Conservation (phyloP, 2,113 vertebrate species). For the Tachycineta bicolor region DNA sequence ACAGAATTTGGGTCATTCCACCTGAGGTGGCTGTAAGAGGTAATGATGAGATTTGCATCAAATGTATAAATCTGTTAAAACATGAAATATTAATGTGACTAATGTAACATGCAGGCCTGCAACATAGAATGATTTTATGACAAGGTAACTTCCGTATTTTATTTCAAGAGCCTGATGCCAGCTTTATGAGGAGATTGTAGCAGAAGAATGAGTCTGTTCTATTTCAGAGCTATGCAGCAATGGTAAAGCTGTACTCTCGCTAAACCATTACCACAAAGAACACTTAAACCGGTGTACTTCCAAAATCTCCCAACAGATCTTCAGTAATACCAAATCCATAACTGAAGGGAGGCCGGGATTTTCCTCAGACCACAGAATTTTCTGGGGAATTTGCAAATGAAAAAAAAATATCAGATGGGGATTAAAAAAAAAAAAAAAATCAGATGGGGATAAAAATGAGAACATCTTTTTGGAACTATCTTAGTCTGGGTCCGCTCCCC, state of each 20-base stretch:
- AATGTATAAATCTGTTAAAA: not conserved
- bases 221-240: not conserved
- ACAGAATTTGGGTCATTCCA: not conserved
- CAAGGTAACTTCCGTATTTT: not conserved
- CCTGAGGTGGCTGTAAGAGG: not conserved
- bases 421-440: not conserved
- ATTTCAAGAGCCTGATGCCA: not conserved
- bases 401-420: too few species aligned
- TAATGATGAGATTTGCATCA: not conserved
- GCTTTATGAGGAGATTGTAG: not conserved
- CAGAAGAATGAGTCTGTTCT: not conserved
- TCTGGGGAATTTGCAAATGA: not conserved
- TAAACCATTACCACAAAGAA: not conserved
- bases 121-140: not conserved
- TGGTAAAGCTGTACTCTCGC: not conserved
- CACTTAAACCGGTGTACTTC: not conserved
- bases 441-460: not conserved
- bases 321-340: not conserved
- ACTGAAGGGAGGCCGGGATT: not conserved
- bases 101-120: not conserved
- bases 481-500: not conserved
- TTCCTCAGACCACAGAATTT: not conserved
- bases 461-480: not conserved
- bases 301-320: not conserved
- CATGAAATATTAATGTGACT: not conserved